Conservation (phyloP, 2,888 invertebrate genomes). For the Lordiphosa fenestrarum region DNA sequence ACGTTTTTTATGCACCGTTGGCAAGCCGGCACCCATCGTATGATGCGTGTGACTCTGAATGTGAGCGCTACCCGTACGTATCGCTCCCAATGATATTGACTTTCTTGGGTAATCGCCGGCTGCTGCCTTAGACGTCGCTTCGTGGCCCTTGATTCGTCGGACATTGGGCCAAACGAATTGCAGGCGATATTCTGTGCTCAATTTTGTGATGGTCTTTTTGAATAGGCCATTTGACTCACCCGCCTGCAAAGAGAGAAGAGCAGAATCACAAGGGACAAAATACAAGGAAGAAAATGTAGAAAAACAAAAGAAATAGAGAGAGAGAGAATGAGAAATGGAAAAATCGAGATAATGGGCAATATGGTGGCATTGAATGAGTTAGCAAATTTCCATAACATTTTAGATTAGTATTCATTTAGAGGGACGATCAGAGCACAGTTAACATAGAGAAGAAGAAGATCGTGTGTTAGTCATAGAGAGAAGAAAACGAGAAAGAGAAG, state of each 20-base stretch:
- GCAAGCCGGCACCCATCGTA: conserved; percentile 79
- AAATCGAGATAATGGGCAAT: conserved; percentile 41
- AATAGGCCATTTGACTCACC: conserved; percentile 86
- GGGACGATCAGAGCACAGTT: conserved; percentile 50
- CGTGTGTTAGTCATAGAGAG: conserved; percentile 46
- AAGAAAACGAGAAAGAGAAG: conserved; percentile 47
- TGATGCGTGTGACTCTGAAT: conserved; percentile 66
- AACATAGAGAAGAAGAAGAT: conserved; percentile 39
- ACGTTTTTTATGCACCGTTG: conserved; percentile 86
- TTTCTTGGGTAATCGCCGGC: conserved; percentile 85
- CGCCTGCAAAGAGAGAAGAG: conserved; percentile 81
- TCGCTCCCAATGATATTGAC: conserved; percentile 92
- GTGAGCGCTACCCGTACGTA: conserved; percentile 83
- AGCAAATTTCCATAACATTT: conserved; percentile 15
- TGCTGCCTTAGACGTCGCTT: conserved; percentile 67
- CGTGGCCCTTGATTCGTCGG: conserved; percentile 81
- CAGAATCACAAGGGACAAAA: conserved; percentile 64
- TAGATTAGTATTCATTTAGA: conserved; percentile 3
- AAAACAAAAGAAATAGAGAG: conserved; percentile 5
- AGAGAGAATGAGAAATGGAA: conserved; percentile 32
- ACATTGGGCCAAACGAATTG: conserved; percentile 93
- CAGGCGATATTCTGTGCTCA: conserved; percentile 92
- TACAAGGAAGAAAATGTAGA: conserved; percentile 5
- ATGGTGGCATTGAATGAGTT: conserved; percentile 48
- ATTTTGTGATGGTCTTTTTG: conserved; percentile 86